A percentile compares a stretch with the other conserved stretches of the same genome.
Conservation (phyloP, 2,888 invertebrate genomes). For the Eupithecia pulchellata region DNA sequence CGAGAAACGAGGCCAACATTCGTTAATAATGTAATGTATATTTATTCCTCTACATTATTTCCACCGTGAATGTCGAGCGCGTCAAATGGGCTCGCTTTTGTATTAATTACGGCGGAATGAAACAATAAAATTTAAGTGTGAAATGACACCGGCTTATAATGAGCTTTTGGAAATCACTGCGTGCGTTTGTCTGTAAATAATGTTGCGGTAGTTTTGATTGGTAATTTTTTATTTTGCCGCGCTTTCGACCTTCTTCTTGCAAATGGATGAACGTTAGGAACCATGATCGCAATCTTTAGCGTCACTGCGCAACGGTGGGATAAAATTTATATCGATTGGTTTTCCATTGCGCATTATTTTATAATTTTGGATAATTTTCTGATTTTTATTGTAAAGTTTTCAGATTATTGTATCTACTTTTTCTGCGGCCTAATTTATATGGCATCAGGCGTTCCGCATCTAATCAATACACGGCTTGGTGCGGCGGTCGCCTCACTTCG, state of each 20-base stretch:
- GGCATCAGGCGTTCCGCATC: slow-evolving; percentile 84
- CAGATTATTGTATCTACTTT: slow-evolving; percentile 60
- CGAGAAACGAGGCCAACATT: slow-evolving; percentile 84
- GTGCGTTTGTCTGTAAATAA: slow-evolving; percentile 9
- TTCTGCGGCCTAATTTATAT: slow-evolving; percentile 85
- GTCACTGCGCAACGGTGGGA: slow-evolving; percentile 12
- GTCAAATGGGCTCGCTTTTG: slow-evolving; percentile 68
- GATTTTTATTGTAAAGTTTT: slow-evolving; percentile 25
- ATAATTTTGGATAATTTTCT: slow-evolving; percentile 7
- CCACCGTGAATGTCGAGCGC: slow-evolving; percentile 69
- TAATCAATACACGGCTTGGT: slow-evolving; percentile 83
- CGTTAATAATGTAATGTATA: slow-evolving; percentile 85
- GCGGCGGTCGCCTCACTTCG: slow-evolving; percentile 76
- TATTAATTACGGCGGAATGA: slow-evolving; percentile 59
- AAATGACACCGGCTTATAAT: slow-evolving; percentile 47
- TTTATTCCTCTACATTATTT: slow-evolving; percentile 82
- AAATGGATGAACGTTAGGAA: slow-evolving; percentile 27
- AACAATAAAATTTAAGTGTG: slow-evolving; percentile 52
- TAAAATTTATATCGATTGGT: slow-evolving; percentile 17
- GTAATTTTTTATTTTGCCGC: slow-evolving; percentile 26
- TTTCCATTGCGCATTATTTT: neutral
- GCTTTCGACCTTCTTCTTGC: slow-evolving; percentile 24
- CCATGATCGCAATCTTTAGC: slow-evolving; percentile 19
- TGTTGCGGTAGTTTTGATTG: neutral
- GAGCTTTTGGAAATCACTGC: slow-evolving; percentile 43